Base-by-base conservation (phyloP, 2,797 vertebrate species). In the Sciurus vulgaris region DNA sequence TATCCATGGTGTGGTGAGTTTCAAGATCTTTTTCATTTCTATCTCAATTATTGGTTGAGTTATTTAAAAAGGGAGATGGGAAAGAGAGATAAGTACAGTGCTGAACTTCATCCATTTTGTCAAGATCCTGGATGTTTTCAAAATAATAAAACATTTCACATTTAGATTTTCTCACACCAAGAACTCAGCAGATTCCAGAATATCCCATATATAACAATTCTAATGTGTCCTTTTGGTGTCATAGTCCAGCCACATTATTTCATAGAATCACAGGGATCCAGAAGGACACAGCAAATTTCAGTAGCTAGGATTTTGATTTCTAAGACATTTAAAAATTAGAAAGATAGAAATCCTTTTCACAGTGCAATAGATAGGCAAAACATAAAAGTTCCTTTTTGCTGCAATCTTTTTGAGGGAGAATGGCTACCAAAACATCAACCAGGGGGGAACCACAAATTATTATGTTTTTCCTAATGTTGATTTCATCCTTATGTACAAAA, bases 401-500 rank as follows among this genome's bases (percentile, higher is more conserved):
- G 13, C 51, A 28, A 17, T 38, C 41, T 81, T 88, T 86, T 85
- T 74, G 30, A 82, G 69, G 28, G 22, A 90, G 49, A 89, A 65
- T 18, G 63, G 59, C 41, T 74, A 85, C 56, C 86, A 51, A 72
- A 92, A 92, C 54, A 59, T 35, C 54, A 81, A 35, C 61, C 24
- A 51, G 28, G 47, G 86, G 7, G 69, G 77, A 78, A 77, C 14
- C 30, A 24, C n/a, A 76, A 24, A 49, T 11, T 47, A 35, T 13
- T 87, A 15, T 86, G 38, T 78, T 93, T 35, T 91, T 65, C 96
- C 96, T 95, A 84, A 18, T 35, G 96, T 67, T 97, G 97, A 96
- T 95, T 97, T 73, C 67, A 18, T 97, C 74, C 95, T 97, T 94
- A 94, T 89, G 41, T 96, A 69, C 61, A 91, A 49, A 97, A 51